phyloP scores from a whole-genome alignment of 2,888 invertebrate species.

The Nomada lathburiana region DNA sequence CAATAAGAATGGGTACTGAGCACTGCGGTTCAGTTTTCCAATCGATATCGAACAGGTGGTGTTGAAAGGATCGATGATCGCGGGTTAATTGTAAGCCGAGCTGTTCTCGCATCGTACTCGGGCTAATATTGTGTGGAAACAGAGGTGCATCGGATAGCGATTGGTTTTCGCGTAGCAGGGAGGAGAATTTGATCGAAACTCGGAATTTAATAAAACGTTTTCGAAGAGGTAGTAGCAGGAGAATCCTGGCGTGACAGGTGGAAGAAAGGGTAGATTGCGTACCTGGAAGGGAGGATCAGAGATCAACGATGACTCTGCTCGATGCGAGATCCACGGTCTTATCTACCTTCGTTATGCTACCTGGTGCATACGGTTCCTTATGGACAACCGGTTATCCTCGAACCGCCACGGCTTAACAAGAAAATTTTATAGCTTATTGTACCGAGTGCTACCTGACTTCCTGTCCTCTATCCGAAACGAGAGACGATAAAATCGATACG shows the following conservation, averaged over 20 bases:
- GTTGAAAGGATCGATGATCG: background rate
- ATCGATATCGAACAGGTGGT: conserved; percentile 8
- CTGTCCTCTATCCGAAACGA: conserved; percentile 17
- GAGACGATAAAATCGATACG: conserved; percentile 44
- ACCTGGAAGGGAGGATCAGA: conserved; percentile 20
- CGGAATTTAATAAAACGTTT: background rate
- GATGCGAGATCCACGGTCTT: conserved; percentile 41
- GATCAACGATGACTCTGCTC: conserved; percentile 48
- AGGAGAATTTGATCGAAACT: no score
- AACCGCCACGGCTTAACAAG: conserved; percentile 5
- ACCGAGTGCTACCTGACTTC: conserved; percentile 26
- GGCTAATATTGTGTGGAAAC: no score
- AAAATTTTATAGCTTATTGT: conserved; percentile 43
- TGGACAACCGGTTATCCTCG: conserved; percentile 34
- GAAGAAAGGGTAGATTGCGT: background rate
- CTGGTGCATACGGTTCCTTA: conserved; percentile 4
- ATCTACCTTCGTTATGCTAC: conserved; percentile 43
- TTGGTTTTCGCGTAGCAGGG: background rate
- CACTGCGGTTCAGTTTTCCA: background rate
- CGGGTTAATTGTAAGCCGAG: background rate
- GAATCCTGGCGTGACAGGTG: conserved; percentile 13
- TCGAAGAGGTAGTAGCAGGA: background rate
- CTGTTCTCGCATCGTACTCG: background rate
- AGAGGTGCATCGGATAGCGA: background rate
- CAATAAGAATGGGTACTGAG: conserved; percentile 16